These are phyloP conservation scores for Solenopsis fugax DNA, from an alignment of 1,140 invertebrate genomes.

Conservation along the genomic window DNA sequence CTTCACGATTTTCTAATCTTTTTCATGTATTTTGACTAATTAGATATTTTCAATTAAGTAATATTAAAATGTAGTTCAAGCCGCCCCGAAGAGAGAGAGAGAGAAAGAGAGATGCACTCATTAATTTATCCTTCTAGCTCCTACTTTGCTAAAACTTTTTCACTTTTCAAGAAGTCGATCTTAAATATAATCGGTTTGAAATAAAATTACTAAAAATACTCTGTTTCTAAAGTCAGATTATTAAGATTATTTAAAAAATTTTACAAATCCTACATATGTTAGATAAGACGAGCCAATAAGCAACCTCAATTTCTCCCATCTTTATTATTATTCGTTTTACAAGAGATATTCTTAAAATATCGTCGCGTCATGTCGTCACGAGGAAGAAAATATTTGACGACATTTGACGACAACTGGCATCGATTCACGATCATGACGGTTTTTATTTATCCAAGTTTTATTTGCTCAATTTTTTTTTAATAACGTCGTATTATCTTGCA, in stretches of 20 bases:
- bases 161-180: not conserved
- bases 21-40: not conserved
- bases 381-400: conserved; percentile 36
- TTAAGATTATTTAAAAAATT: not conserved
- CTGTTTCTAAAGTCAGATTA: not conserved
- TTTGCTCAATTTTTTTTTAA: not conserved
- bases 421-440: conserved; percentile 2
- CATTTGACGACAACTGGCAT: conserved; percentile 12
- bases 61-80: not conserved
- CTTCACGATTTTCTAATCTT: not conserved
- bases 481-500: conserved; percentile 32
- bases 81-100: not conserved
- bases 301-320: not conserved
- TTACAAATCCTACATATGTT: conserved; percentile 4
- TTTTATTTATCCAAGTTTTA: conserved; percentile 52
- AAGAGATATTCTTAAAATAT: conserved; percentile 9
- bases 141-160: not conserved
- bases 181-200: not conserved
- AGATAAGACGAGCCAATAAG: conserved; percentile 31
- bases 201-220: not conserved
- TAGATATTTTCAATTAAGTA: conserved; percentile 9
- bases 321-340: conserved; percentile 21
- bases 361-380: not conserved
- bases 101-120: not conserved
- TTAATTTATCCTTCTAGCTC: not conserved